phyloP scores from a whole-genome alignment of 2,888 invertebrate genomes.

The Pyralis farinalis region DNA sequence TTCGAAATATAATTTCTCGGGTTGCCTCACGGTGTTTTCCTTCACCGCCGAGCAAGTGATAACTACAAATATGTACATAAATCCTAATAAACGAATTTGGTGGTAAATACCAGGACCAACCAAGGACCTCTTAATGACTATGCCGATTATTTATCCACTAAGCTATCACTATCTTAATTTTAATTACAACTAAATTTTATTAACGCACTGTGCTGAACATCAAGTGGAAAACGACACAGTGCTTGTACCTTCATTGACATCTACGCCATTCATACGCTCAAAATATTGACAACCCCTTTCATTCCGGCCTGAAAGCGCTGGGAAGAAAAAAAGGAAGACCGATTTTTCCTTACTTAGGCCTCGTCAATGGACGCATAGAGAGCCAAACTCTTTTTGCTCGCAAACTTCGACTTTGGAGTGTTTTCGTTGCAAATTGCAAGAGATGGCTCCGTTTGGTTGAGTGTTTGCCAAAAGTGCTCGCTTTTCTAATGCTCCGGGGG shows the following conservation, averaged over 20 bases:
- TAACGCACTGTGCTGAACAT: conserved; percentile 13
- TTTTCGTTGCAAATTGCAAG: conserved; percentile 55
- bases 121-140: no score
- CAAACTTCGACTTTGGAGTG: conserved; percentile 30
- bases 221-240: conserved; percentile 45
- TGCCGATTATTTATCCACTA: no score
- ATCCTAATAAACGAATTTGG: no score
- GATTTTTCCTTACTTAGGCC: conserved; percentile 63
- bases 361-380: conserved; percentile 56
- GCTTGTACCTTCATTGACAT: conserved; percentile 66
- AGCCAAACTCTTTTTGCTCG: conserved; percentile 52
- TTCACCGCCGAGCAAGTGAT: no score
- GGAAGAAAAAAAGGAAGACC: conserved; percentile 62
- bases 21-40: no score
- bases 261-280: conserved; percentile 67
- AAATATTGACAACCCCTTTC: conserved; percentile 77
- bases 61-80: no score
- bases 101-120: no score
- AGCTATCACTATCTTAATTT: no score
- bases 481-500: conserved; percentile 18
- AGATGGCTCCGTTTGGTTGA: conserved; percentile 17
- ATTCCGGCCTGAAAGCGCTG: conserved; percentile 60
- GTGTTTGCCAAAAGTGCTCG: conserved; percentile 33
- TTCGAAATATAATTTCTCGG: no score
- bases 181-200: no score